These are phyloP conservation scores for Petrolisthes manimaculis DNA, from an alignment of 2,888 invertebrate genomes.

Conservation along the genomic window DNA sequence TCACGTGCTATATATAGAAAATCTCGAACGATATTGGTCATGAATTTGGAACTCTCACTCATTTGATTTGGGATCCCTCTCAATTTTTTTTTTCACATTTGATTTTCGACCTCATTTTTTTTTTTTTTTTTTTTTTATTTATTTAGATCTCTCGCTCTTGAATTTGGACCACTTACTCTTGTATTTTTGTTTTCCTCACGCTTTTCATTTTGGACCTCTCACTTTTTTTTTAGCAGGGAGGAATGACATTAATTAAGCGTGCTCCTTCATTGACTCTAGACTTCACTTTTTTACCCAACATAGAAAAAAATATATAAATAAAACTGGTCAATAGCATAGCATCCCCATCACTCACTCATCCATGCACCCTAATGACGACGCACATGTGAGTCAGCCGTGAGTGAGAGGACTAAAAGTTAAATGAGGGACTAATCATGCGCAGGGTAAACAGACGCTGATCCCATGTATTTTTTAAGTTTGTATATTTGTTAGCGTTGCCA, in stretches of 20 bases:
- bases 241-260: too few species aligned
- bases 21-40: too few species aligned
- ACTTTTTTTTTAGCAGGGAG: neutral
- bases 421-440: neutral
- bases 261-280: neutral
- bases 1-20: too few species aligned
- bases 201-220: neutral
- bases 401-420: neutral
- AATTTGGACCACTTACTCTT: neutral
- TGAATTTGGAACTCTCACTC: neutral
- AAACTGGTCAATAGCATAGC: neutral
- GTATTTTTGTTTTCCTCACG: neutral
- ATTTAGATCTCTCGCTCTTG: neutral
- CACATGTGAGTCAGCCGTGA: neutral
- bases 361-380: neutral
- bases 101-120: neutral
- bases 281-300: neutral
- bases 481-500: too few species aligned
- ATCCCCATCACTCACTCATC: neutral
- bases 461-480: too few species aligned
- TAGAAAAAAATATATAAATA: neutral
- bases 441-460: too few species aligned
- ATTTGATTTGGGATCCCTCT: neutral
- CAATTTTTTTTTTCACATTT: neutral
- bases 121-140: neutral